Base-by-base conservation (phyloP, 2,113 vertebrate genomes). In the Syngnathus scovelli region DNA sequence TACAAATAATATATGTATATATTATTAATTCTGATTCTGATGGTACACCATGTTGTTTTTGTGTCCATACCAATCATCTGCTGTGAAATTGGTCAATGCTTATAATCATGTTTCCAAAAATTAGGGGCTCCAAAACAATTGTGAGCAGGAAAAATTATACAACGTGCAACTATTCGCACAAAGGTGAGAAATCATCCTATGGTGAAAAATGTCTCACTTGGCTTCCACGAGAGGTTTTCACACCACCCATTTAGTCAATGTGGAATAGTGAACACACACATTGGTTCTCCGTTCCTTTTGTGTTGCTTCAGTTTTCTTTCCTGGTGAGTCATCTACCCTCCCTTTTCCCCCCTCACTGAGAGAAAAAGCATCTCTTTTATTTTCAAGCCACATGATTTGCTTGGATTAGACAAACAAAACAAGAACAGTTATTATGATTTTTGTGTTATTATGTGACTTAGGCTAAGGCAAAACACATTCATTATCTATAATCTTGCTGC, bases 391-490 rank as follows among this genome's bases (percentile, higher is more conserved):
- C 54, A 67, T 76, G 80, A 80, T 74, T 74, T 67, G 69, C 66
- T 87, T 74, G 78, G 76, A 86, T 81, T 75, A 78, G 61, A 44
- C 38, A 74, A 71, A 80, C 64, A 70, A 65, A 61, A 78, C 33
- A 59, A 60, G 54, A 52, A 5, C 2, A 33, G 75, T 68, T 37
- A 55, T 36, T 7, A 7, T 9, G 55, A 36, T 58, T 36, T 58
- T 12, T 43, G 2, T 12, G 9, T 43, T 56, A 15, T 56, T 7
- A 36, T 36, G 36, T 33, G 55, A 15, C 27, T 36, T 58, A 36
- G 27, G 7, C 13, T 15, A 36, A 58, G 27, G 27, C 55, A 58
- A 72, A 71, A 77, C 18, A 67, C 18, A 70, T 68, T 37, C 15
- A 13, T 61, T 61, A 61, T 41, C 59, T 11, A 41, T 39, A n/a